Evolutionary conservation across 1,140 invertebrate genomes (phyloP), one percentile per base, ranked within the genome.

Genomic region (Drosophila ananassae): DNA sequence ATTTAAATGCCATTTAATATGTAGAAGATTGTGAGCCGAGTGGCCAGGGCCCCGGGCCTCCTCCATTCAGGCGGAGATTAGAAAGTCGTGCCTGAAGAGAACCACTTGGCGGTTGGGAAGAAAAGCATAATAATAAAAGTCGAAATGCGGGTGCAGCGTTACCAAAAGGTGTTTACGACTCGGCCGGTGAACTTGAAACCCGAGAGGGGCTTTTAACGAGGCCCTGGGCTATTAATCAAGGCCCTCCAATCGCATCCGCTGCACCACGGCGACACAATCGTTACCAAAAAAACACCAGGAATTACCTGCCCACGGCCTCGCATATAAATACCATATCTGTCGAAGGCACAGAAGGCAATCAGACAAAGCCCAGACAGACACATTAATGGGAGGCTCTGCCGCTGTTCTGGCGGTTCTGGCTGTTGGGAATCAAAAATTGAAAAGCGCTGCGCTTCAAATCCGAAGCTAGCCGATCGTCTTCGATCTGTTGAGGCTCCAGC

Each of bases 1-100:
- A 85, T 85, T 78, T 78, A 82, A 85, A 87, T 87, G 61, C 64
- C 74, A 87, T 85, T 74, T 78, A 66, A 78, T 71, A 24, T 82
- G 53, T 41, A n/a, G 44, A 39, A 46, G 60, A 87, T 60, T 71
- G 81, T 62, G 76, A 77, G 74, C 44, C 25, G 7, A 6, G 48
- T 59, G 63, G 32, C 21, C 30, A 6, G 48, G 62, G 63, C 39
- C 21, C 30, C 7, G 24, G 57, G 62, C 67, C 13, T 32, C 28
- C 8, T 7, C 17, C 55, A 75, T 72, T 68, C 75, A 66, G 63
- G 74, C 66, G 62, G 53, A 78, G 83, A 82, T 87, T 89, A 87
- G 83, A 87, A 87, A 87, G 83, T 82, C 62, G 58, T 59, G 74
- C 67, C 50, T 37, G 44, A 22, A 22, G 17, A 47, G 44, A 47